These are phyloP conservation scores for Keiferia lycopersicella DNA, from an alignment of 2,888 invertebrate genomes.

Conservation along the genomic window DNA sequence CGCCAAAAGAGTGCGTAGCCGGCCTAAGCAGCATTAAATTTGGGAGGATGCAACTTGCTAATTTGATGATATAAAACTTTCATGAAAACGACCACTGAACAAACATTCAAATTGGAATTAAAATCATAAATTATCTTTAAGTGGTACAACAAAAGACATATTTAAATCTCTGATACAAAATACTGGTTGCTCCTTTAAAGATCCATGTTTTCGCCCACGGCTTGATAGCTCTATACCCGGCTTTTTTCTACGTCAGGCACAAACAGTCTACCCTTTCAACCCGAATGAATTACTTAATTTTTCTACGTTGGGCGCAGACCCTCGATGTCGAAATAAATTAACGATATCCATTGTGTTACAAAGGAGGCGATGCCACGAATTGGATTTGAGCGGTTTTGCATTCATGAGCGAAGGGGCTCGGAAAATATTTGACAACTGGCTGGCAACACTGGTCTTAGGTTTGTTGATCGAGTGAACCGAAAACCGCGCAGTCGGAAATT, in stretches of 20 bases:
- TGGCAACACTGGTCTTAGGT: constrained; percentile 31
- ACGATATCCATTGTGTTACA: constrained; percentile 61
- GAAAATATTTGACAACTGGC: constrained; percentile 47
- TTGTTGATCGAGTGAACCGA: constrained; percentile 33
- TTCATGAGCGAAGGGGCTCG: constrained; percentile 50
- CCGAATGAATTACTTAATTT: constrained; percentile 79
- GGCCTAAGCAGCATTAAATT: no score
- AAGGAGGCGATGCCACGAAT: constrained; percentile 53
- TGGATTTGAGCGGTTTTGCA: constrained; percentile 57
- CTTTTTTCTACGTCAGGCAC: constrained; percentile 74
- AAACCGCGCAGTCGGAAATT: constrained; percentile 25
- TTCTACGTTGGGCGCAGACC: constrained; percentile 65
- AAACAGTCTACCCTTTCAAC: constrained; percentile 74
- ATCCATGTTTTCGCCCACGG: constrained; percentile 1
- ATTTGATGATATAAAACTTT: no score
- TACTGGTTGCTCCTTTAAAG: constrained; percentile 11
- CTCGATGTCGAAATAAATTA: constrained; percentile 73
- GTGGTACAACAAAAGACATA: neutral
- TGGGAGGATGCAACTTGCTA: no score
- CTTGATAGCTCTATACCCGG: constrained; percentile 59
- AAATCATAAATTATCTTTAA: neutral
- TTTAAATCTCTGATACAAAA: neutral
- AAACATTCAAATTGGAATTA: neutral
- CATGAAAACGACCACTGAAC: no score
- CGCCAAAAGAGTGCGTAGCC: no score